A percentile compares a stretch with the other conserved stretches of the same genome.
Evolutionary conservation across 64 coral and sea anemone species (phyloP).

Genomic region (Montipora cactus): DNA sequence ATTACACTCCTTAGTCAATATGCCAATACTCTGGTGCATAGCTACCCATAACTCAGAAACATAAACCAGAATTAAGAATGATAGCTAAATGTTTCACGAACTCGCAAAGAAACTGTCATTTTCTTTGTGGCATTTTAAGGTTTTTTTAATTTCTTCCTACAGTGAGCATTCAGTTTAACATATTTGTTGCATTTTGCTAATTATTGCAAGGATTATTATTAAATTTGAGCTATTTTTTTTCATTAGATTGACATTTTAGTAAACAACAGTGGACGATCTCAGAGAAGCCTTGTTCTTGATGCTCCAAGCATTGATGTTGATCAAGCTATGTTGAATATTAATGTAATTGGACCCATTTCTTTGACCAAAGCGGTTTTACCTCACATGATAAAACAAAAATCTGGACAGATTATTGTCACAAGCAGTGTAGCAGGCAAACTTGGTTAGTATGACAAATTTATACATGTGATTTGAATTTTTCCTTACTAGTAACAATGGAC

Average conservation of each 20-base stretch:
- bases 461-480: too few relatives aligned
- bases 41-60: too few relatives aligned
- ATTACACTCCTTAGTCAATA: too few relatives aligned
- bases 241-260: constrained; percentile 87
- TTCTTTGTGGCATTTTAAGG: too few relatives aligned
- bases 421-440: constrained; percentile 93
- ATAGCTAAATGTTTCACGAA: too few relatives aligned
- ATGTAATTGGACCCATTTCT: constrained; percentile 76
- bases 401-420: constrained; percentile 83
- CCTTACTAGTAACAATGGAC: too few relatives aligned
- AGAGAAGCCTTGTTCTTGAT: constrained; percentile 71
- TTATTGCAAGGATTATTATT: neutral
- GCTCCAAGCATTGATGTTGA: constrained; percentile 67
- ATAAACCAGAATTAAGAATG: too few relatives aligned
- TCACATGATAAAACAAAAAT: constrained; percentile 83
- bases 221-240: neutral
- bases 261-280: constrained; percentile 90
- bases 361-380: constrained; percentile 83
- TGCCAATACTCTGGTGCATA: too few relatives aligned
- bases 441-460: constrained; percentile 41
- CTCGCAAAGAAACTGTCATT: too few relatives aligned
- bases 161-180: too few relatives aligned
- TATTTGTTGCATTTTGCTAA: too few relatives aligned
- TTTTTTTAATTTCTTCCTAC: too few relatives aligned
- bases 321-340: constrained; percentile 78